Base-by-base conservation (phyloP, 2,113 vertebrate species). In the Hystrix cristata region DNA sequence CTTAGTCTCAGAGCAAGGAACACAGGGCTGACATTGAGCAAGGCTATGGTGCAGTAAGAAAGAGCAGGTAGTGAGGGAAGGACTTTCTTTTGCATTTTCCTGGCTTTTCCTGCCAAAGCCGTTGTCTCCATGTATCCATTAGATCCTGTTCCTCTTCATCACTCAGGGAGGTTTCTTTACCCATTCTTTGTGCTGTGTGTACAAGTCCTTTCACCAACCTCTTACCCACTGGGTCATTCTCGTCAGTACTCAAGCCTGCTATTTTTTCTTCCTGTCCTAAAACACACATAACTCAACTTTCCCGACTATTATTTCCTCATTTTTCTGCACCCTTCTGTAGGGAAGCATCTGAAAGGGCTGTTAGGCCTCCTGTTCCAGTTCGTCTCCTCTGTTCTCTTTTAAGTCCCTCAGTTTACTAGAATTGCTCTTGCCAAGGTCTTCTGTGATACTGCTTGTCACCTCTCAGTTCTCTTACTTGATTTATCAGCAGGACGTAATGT, bases 171-270 rank as follows among this genome's bases (percentile, higher is more conserved):
- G 0, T 12, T 59, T 60, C 59, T 71, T 46, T 14, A 21, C 34
- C 21, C 76, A 1, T n/a, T 16, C 15, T 3, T 19, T 65, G 14
- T 48, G 11, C 34, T 6, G 4, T 12, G 1, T 0, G 3, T 23
- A 4, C n/a, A 15, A 8, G 59, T 57, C 16, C 38, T 6, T 12
- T 2, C 38, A 8, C 31, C 21, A 0, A 1, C 1, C 53, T 23
- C 1, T 31, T 12, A 10, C 11, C 2, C 6, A 1, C 53, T 0
- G 19, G 3, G 1, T 13, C 0, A 0, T 19, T 55, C 55, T 48
- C n/a, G 4, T 29, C 5, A 4, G 0, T 1, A 7, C 23, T 29
- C 19, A 10, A 23, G 59, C 48, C 43, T 4, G 38, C 29, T 6
- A 3, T 9, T 23, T 18, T 38, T 18, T 2, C 6, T 27, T 34